phyloP scores from a whole-genome alignment of 2,888 invertebrate genomes.

The Tridacna crocea region DNA sequence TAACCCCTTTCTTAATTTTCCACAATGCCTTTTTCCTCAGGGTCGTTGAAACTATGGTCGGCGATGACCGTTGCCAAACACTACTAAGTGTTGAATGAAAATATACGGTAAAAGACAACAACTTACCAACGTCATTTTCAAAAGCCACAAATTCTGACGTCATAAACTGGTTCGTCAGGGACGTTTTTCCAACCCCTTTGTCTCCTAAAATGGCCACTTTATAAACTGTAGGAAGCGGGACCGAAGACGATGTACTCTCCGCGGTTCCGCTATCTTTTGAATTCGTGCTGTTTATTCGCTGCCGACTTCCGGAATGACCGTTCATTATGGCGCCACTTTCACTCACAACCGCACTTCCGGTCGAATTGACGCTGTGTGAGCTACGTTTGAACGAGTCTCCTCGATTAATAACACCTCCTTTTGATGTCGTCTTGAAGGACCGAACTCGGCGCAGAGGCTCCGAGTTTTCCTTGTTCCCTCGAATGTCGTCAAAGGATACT shows the following conservation, averaged over 20 bases:
- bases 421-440: constrained; percentile 96
- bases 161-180: constrained; percentile 89
- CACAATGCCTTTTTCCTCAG: too few species aligned
- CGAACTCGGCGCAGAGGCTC: constrained; percentile 87
- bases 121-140: constrained; percentile 56
- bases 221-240: constrained; percentile 82
- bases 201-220: constrained; percentile 89
- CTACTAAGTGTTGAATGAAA: too few species aligned
- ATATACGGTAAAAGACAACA: background rate
- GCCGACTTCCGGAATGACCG: constrained; percentile 47
- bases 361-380: constrained; percentile 92
- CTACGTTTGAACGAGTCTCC: constrained; percentile 96
- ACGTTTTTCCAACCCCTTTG: constrained; percentile 89
- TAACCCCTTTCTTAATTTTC: too few species aligned
- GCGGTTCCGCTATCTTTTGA: constrained; percentile 60
- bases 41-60: too few species aligned
- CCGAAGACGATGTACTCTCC: constrained; percentile 43
- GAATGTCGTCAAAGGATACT: constrained; percentile 53
- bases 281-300: constrained; percentile 56
- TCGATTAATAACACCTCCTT: constrained; percentile 91
- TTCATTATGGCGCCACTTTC: constrained; percentile 83
- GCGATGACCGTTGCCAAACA: too few species aligned
- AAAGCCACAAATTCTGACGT: constrained; percentile 89
- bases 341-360: constrained; percentile 85
- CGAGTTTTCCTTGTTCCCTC: constrained; percentile 45